These are phyloP conservation scores for Rhimphoctona megacephalus DNA, from an alignment of 2,888 invertebrate genomes.

Conservation along the genomic window DNA sequence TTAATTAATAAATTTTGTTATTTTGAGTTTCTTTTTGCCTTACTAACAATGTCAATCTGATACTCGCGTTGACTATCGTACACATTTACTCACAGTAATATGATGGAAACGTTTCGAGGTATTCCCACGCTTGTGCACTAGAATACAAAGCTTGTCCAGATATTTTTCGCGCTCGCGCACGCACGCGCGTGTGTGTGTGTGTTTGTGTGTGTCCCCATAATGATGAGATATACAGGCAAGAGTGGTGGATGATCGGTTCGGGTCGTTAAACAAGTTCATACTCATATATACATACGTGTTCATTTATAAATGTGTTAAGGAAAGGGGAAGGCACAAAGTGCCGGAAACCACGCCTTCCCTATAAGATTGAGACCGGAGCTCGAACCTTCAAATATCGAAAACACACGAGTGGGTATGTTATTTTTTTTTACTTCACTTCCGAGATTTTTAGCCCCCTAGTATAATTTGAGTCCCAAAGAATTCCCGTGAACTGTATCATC, in stretches of 20 bases:
- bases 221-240: conserved; percentile 38
- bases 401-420: conserved; percentile 40
- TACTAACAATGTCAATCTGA: conserved; percentile 26
- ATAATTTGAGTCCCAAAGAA: conserved; percentile 44
- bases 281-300: conserved; percentile 13
- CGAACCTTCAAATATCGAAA: conserved; percentile 51
- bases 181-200: too few species aligned
- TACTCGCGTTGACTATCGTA: conserved; percentile 19
- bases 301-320: conserved; percentile 66
- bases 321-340: conserved; percentile 73
- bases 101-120: conserved; percentile 48
- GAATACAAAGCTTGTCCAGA: conserved; percentile 54
- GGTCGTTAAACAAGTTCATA: conserved; percentile 73
- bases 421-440: conserved; percentile 41
- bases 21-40: not conserved
- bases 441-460: conserved; percentile 43
- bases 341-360: conserved; percentile 74
- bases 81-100: not conserved
- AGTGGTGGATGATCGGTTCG: conserved; percentile 57
- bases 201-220: not conserved
- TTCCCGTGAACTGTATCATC: not conserved
- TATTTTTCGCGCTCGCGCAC: conserved; percentile 38
- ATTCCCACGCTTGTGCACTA: conserved; percentile 63
- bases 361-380: conserved; percentile 67
- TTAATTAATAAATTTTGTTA: not conserved